Percentiles rank a stretch among this genome's conserved stretches.
These are phyloP conservation scores for Conus betulinus DNA, from an alignment of 1,140 invertebrate genomes.

Conservation along the genomic window DNA sequence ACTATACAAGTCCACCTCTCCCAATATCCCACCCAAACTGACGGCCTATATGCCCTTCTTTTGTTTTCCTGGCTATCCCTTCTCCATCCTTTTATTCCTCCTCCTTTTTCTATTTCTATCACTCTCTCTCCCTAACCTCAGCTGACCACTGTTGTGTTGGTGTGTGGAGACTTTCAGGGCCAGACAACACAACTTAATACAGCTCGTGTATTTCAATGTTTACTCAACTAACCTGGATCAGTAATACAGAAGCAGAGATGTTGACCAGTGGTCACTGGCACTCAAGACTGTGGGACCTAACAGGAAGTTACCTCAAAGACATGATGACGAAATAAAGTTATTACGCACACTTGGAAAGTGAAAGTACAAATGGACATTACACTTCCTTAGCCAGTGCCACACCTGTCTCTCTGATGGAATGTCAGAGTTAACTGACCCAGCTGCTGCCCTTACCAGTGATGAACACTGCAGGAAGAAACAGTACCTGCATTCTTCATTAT, in stretches of 20 bases:
- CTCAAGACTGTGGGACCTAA: background rate
- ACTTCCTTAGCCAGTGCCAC: background rate
- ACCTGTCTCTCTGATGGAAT: too few species aligned
- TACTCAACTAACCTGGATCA: background rate
- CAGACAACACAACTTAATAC: background rate
- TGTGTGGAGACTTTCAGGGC: too few species aligned
- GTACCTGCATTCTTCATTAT: too few species aligned
- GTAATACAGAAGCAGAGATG: background rate
- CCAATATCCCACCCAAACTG: background rate
- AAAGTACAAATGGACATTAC: background rate
- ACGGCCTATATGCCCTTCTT: background rate
- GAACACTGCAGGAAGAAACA: too few species aligned
- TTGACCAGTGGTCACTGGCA: background rate
- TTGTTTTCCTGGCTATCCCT: background rate
- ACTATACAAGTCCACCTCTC: background rate
- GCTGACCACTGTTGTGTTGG: background rate
- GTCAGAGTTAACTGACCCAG: too few species aligned
- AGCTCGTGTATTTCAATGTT: too few species aligned
- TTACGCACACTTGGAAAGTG: too few species aligned
- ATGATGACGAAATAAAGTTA: background rate
- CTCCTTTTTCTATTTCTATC: too few species aligned
- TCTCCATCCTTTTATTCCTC: too few species aligned
- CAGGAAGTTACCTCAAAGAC: background rate
- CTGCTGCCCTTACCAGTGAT: too few species aligned
- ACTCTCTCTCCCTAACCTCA: background rate